These are phyloP conservation scores for Epizoanthus rinbou DNA, from an alignment of 92 coral and sea anemone genomes.

Conservation along the genomic window DNA sequence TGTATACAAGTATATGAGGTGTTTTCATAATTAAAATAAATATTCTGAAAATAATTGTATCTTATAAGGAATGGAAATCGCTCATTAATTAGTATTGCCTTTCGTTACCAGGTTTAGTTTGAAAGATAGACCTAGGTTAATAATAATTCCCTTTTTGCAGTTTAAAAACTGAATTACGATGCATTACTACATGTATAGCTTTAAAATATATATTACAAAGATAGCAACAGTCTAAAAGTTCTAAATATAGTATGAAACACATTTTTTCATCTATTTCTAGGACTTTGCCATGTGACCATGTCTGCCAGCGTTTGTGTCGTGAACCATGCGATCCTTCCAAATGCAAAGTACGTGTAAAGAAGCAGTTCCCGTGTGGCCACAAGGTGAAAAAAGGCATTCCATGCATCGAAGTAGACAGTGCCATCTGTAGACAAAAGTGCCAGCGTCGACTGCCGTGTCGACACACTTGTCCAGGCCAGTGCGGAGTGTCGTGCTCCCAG, in stretches of 20 bases:
- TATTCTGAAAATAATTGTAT: too few relatives aligned
- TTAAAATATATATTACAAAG: too few relatives aligned
- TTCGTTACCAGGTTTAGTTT: too few relatives aligned
- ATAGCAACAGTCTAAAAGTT: too few relatives aligned
- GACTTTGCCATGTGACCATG: slow-evolving; percentile 55
- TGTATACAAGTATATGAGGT: too few relatives aligned
- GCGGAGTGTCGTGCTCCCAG: slow-evolving; percentile 63
- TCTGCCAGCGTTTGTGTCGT: slow-evolving; percentile 43
- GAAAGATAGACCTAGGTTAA: too few relatives aligned
- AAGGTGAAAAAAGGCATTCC: slow-evolving; percentile 35
- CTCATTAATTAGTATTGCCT: too few relatives aligned
- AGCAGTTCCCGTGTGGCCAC: slow-evolving; percentile 60
- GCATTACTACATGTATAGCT: too few relatives aligned
- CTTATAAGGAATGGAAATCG: too few relatives aligned
- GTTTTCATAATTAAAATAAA: too few relatives aligned
- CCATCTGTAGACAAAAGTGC: slow-evolving; percentile 21
- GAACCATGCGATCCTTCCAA: slow-evolving; percentile 52
- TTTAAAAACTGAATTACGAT: too few relatives aligned
- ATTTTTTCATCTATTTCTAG: background rate
- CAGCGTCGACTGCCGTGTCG: slow-evolving; percentile 7
- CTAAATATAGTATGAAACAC: background rate
- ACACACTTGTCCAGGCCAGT: slow-evolving; percentile 31
- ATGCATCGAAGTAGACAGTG: slow-evolving; percentile 35
- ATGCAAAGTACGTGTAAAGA: slow-evolving; percentile 38
- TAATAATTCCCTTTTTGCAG: too few relatives aligned